phyloP scores from a whole-genome alignment of 2,888 invertebrate species.

The Tetranychus truncatus region DNA sequence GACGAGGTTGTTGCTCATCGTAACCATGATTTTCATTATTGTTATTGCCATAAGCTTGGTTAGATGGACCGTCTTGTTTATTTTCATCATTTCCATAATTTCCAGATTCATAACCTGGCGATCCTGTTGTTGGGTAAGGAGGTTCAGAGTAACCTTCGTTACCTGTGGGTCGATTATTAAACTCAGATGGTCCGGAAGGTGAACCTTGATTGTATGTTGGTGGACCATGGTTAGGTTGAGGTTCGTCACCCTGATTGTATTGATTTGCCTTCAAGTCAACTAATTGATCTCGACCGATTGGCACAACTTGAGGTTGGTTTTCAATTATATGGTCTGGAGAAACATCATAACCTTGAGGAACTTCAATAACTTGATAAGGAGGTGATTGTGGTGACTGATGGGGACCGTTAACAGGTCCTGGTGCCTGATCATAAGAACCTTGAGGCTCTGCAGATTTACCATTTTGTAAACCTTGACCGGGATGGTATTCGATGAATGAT shows the following conservation, averaged over 20 bases:
- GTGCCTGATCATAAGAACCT: neutral
- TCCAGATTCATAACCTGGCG: neutral
- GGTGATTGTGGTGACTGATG: neutral
- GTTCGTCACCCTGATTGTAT: neutral
- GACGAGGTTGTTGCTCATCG: neutral
- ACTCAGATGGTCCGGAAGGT: neutral
- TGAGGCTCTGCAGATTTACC: neutral
- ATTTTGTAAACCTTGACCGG: neutral
- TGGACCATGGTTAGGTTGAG: neutral
- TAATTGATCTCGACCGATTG: neutral
- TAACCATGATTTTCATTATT: neutral
- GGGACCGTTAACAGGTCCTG: neutral
- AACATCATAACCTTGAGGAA: constrained; percentile 4
- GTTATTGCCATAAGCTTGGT: neutral
- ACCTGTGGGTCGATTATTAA: neutral
- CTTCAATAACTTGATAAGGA: neutral
- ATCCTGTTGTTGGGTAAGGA: neutral
- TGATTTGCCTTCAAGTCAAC: neutral
- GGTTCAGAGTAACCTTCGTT: neutral
- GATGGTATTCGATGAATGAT: neutral
- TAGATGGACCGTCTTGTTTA: neutral
- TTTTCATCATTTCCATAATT: neutral
- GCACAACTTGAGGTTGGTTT: neutral
- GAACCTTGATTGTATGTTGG: neutral
- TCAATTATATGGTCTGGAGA: neutral